phyloP scores from a whole-genome alignment of 1,140 invertebrate species.

The Nylanderia fulva region DNA sequence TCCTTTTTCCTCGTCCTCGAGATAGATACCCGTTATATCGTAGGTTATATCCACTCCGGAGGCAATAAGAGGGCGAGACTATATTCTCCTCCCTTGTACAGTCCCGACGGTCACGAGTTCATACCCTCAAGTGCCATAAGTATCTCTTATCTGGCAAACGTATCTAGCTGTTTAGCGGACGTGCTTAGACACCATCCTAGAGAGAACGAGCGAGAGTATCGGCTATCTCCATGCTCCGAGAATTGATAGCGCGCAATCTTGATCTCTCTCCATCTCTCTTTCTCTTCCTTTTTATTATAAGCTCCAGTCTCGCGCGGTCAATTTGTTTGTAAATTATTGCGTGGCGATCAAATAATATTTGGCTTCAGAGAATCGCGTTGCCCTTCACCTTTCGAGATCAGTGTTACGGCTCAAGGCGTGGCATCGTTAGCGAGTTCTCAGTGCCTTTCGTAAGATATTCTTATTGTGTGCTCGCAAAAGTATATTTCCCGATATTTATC shows the following conservation, averaged over 20 bases:
- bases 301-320: slow-evolving; percentile 6
- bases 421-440: slow-evolving; percentile 28
- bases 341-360: slow-evolving; percentile 49
- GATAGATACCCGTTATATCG: slow-evolving; percentile 63
- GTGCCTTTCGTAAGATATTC: background rate
- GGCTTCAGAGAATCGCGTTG: background rate
- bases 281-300: slow-evolving; percentile 1
- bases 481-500: background rate
- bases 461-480: background rate
- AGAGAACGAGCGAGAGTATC: slow-evolving; percentile 22
- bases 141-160: slow-evolving; percentile 78
- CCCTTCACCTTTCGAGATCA: slow-evolving; percentile 1
- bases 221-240: slow-evolving; percentile 55
- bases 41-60: slow-evolving; percentile 60
- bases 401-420: slow-evolving; percentile 19
- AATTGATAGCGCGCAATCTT: slow-evolving; percentile 35
- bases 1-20: background rate
- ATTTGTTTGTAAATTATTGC: slow-evolving; percentile 57
- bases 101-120: slow-evolving; percentile 77
- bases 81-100: slow-evolving; percentile 59
- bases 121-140: slow-evolving; percentile 78
- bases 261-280: slow-evolving; percentile 10
- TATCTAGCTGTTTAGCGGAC: slow-evolving; percentile 79
- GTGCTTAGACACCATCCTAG: slow-evolving; percentile 76
- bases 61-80: slow-evolving; percentile 63